A percentile compares a stretch with the other conserved stretches of the same genome.
phyloP scores from a whole-genome alignment of 2,888 invertebrate genomes.

The Molorchus minor region DNA sequence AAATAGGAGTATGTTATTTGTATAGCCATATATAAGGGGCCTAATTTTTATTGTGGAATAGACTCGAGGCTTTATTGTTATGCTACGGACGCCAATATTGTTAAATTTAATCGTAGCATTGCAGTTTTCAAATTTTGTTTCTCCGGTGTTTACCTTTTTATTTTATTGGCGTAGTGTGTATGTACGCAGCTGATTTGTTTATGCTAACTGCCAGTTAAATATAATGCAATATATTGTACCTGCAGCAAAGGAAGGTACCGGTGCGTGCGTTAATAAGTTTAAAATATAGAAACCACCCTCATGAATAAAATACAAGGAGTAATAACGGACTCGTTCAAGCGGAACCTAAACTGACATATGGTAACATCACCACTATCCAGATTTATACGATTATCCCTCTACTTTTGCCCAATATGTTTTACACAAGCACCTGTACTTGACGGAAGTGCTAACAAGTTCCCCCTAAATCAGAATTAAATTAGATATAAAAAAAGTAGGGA shows the following conservation, averaged over 20 bases:
- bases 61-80: too few relatives aligned
- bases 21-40: too few relatives aligned
- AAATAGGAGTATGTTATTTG: too few relatives aligned
- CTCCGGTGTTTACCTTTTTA: neutral
- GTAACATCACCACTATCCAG: slow-evolving; percentile 51
- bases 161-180: neutral
- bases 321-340: slow-evolving; percentile 50
- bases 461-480: neutral
- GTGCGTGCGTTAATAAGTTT: slow-evolving; percentile 41
- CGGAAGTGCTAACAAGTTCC: slow-evolving; percentile 29
- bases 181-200: neutral
- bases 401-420: slow-evolving; percentile 44
- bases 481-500: too few relatives aligned
- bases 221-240: too few relatives aligned
- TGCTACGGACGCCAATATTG: neutral
- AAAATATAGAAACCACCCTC: slow-evolving; percentile 44
- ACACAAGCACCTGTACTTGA: slow-evolving; percentile 45
- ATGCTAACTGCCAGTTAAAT: too few relatives aligned
- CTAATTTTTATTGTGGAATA: too few relatives aligned
- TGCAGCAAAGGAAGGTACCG: slow-evolving; percentile 15
- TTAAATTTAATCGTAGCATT: neutral
- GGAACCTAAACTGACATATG: slow-evolving; percentile 54
- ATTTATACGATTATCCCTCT: slow-evolving; percentile 49
- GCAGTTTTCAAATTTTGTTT: neutral
- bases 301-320: slow-evolving; percentile 43